Conservation (phyloP, 1,140 invertebrate species). For the Rhagoletis zephyria region DNA sequence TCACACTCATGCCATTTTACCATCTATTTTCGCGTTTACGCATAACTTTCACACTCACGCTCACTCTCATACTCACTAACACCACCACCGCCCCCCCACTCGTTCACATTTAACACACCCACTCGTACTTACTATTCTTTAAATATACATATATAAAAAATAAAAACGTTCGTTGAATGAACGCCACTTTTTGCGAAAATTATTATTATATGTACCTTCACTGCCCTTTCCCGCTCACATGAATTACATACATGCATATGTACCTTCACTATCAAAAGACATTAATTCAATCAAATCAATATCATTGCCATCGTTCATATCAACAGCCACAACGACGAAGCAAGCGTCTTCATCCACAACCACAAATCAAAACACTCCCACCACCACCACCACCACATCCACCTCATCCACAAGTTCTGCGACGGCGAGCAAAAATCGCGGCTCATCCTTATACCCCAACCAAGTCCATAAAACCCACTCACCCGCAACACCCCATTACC, state of each 20-base stretch:
- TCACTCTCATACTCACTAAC: neutral
- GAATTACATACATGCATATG: neutral
- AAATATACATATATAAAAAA: too few species aligned
- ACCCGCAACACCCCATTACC: slow-evolving; percentile 50
- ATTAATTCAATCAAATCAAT: slow-evolving; percentile 55
- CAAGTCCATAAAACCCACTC: slow-evolving; percentile 46
- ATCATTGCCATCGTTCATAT: slow-evolving; percentile 54
- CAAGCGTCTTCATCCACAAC: slow-evolving; percentile 54
- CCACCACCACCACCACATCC: slow-evolving; percentile 15
- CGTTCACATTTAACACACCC: neutral
- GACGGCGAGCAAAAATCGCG: slow-evolving; percentile 47
- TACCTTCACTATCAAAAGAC: slow-evolving; percentile 43
- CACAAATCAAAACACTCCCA: slow-evolving; percentile 60
- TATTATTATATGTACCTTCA: neutral
- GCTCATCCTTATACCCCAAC: slow-evolving; percentile 48
- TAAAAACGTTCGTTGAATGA: neutral
- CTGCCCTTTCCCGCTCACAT: neutral
- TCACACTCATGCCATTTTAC: neutral
- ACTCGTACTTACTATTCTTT: neutral
- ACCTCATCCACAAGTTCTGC: slow-evolving; percentile 14
- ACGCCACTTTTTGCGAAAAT: slow-evolving; percentile 1
- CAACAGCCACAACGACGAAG: slow-evolving; percentile 44
- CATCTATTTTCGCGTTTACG: neutral
- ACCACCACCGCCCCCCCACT: neutral
- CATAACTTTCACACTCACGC: slow-evolving; percentile 19